Evolutionary conservation across 37 sponge, comb jelly and placozoan genomes (phyloP).

Genomic region (Ephydatia muelleri): DNA sequence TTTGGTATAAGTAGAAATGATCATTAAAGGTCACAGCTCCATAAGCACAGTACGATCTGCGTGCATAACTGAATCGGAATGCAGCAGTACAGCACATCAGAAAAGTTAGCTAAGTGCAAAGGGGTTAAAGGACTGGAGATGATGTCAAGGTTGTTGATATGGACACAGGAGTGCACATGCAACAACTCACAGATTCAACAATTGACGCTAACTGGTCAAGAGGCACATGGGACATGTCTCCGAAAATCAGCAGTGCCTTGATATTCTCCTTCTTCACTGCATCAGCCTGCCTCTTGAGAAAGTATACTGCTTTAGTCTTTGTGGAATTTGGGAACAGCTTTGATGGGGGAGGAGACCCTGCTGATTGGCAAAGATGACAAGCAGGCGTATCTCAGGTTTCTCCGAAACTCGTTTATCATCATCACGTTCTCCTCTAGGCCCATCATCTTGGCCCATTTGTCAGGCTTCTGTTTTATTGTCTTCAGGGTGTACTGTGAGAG

Average conservation of each 20-base stretch:
- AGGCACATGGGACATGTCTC: constrained; percentile 91
- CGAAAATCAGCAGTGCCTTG: constrained; percentile 65
- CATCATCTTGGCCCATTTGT: constrained; percentile 95
- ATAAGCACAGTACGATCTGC: too few relatives aligned
- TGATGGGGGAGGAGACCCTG: constrained; percentile 73
- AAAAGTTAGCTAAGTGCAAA: too few relatives aligned
- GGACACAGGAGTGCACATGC: neutral
- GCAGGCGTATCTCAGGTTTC: constrained; percentile 67
- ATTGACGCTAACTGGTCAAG: constrained; percentile 91
- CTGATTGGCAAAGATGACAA: constrained; percentile 60
- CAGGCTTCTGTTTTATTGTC: constrained; percentile 76
- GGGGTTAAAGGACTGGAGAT: too few relatives aligned
- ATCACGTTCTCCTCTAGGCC: constrained; percentile 77
- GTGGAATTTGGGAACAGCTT: too few relatives aligned
- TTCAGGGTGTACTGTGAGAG: constrained; percentile 58
- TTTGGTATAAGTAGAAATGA: too few relatives aligned
- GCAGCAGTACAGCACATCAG: too few relatives aligned
- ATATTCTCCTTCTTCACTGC: constrained; percentile 67
- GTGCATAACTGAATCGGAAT: too few relatives aligned
- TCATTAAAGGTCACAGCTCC: too few relatives aligned
- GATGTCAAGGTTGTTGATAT: too few relatives aligned
- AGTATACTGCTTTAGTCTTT: constrained; percentile 93
- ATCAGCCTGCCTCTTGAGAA: constrained; percentile 74
- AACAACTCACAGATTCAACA: constrained; percentile 82
- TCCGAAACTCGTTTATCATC: constrained; percentile 77